Evolutionary conservation across 2,113 vertebrate species (phyloP), one percentile per base, ranked within the genome.

Genomic region (Brachypodius melanocephalos): DNA sequence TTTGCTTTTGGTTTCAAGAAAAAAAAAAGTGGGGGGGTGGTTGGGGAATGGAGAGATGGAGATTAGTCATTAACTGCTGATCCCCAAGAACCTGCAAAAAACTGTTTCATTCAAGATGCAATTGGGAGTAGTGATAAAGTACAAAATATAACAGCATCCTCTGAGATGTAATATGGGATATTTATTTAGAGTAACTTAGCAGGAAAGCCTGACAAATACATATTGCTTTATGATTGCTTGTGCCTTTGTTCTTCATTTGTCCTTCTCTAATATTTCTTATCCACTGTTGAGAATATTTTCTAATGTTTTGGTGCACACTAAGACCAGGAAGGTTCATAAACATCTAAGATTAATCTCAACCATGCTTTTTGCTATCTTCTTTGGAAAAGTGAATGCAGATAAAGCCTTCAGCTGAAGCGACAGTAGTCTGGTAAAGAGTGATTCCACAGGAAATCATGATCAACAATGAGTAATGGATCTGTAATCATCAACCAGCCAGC

Each of bases 21-120:
- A 63, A 29, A 29, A 61, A 31, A 6, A 45, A 7, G 48, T 9
- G 0, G 1, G 17, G 3, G 1, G 0, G 11, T 2, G 8, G 9
- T 31, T 45, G 57, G 21, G 20, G 9, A 51, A 72, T 16, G 19
- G 45, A 77, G 17, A 29, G 28, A 46, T 21, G 20, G 26, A 67
- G 24, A 63, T 54, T 46, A 82, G 68, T 82, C 38, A 79, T 90
- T 87, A 81, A 66, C 14, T 63, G 32, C 21, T 63, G 40, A 51
- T 85, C 21, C 73, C 31, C n/a, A 34, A 45, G 62, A 90, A 67
- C 40, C 5, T 59, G 48, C 16, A 78, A 49, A 84, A 80, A 65
- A 10, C 34, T 49, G 29, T 59, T 90, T 61, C 17, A 48, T 65
- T 75, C 28, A 45, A 72, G 59, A 62, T 1, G 0, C 45, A 80